Conservation (phyloP, 2,888 invertebrate genomes). For the Oscheius sp. region DNA sequence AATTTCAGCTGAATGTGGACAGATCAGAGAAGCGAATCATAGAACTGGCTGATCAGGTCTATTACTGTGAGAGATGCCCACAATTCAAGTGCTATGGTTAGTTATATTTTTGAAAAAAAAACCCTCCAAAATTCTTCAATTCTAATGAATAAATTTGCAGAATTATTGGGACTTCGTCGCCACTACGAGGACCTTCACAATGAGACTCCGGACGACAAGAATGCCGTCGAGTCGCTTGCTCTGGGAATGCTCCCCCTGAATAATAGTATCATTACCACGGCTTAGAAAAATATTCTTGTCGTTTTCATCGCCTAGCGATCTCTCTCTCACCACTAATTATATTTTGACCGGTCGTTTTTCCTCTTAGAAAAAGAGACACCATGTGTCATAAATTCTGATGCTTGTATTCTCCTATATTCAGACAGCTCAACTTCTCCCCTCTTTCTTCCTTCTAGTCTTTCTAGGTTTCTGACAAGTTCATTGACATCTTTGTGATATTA, state of each 20-base stretch:
- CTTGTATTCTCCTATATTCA: not conserved
- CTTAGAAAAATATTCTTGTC: not conserved
- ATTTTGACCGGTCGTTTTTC: conserved; percentile 9
- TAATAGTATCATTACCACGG: not conserved
- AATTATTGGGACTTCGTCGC: conserved; percentile 5
- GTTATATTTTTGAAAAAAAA: not conserved
- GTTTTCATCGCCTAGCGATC: conserved; percentile 19
- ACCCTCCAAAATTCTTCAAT: no score
- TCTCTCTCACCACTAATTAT: not conserved
- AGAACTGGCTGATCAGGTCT: conserved; percentile 4
- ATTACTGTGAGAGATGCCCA: conserved; percentile 1
- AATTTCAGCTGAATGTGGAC: conserved; percentile 12
- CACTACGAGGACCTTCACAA: conserved; percentile 9
- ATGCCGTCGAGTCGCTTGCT: conserved; percentile 6
- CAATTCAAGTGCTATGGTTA: conserved; percentile 21
- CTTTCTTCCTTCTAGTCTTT: not conserved
- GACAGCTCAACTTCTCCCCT: not conserved
- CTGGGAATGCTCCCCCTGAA: conserved; percentile 19
- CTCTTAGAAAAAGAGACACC: not conserved
- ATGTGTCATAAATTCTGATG: not conserved
- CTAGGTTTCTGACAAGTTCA: not conserved
- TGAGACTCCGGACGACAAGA: conserved; percentile 10
- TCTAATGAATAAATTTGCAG: not conserved
- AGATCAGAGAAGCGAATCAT: not conserved
- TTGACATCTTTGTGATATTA: not conserved